These are phyloP conservation scores for Lophochroa leadbeateri DNA, from an alignment of 2,113 vertebrate species.

Conservation along the genomic window DNA sequence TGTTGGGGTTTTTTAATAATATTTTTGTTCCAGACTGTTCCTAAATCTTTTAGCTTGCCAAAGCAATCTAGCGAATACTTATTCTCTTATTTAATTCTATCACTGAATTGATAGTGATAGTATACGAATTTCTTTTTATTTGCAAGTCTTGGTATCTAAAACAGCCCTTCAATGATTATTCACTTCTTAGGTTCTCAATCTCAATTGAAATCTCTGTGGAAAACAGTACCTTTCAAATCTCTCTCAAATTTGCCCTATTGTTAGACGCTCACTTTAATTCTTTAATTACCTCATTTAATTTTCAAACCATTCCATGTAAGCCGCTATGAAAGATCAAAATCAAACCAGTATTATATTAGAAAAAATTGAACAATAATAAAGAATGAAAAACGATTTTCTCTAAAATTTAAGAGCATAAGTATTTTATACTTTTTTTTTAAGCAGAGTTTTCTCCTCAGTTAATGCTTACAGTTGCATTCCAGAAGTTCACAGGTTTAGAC, in stretches of 20 bases:
- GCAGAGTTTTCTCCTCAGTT: background rate
- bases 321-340: background rate
- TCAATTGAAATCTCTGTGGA: background rate
- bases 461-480: background rate
- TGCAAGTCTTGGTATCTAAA: background rate
- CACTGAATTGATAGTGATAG: background rate
- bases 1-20: accelerated
- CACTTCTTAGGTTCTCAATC: background rate
- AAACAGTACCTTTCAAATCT: background rate
- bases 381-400: background rate
- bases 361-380: background rate
- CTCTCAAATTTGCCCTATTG: background rate
- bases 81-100: background rate
- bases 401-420: background rate
- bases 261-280: background rate
- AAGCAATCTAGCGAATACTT: background rate
- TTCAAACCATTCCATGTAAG: background rate
- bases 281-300: background rate
- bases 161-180: background rate
- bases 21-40: background rate
- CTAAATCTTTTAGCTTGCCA: background rate
- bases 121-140: background rate
- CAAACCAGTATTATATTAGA: background rate
- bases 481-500: background rate
- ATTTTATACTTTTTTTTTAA: background rate